Percentiles rank a stretch among this genome's conserved stretches.
Conservation (phyloP, 1,140 invertebrate genomes). For the Aphelinus atriplicis region DNA sequence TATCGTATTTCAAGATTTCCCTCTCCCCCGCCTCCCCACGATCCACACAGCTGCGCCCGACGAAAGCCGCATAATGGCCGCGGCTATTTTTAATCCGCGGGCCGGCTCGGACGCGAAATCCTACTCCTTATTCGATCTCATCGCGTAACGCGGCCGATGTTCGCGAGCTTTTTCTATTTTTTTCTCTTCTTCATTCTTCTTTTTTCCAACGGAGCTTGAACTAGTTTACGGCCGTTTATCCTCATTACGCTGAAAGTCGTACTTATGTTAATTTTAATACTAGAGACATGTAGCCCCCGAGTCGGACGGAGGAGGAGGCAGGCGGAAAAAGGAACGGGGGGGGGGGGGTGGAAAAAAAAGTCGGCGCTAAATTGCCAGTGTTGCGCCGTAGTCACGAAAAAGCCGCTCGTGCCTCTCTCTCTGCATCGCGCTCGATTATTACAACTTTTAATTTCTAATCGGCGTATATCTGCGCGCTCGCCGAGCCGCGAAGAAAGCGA, state of each 20-base stretch:
- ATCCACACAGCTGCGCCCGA: background rate
- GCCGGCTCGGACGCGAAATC: background rate
- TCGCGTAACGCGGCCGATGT: background rate
- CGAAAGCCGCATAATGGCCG: slow-evolving; percentile 4
- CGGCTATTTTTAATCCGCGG: slow-evolving; percentile 10
- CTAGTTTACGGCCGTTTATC: background rate
- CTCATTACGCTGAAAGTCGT: background rate
- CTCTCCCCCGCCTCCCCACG: too few species aligned
- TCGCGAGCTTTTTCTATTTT: background rate
- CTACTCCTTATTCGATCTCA: background rate
- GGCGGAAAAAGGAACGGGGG: too few species aligned
- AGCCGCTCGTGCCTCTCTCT: too few species aligned
- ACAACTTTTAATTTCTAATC: slow-evolving; percentile 27
- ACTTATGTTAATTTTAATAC: slow-evolving; percentile 18
- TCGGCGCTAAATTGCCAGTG: background rate
- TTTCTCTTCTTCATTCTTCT: background rate
- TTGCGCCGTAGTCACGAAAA: background rate
- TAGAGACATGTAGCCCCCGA: background rate
- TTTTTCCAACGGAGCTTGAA: too few species aligned
- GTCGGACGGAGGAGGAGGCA: too few species aligned
- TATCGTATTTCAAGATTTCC: too few species aligned
- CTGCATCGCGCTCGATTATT: slow-evolving; percentile 7
- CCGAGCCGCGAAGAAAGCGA: background rate
- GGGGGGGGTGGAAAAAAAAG: background rate
- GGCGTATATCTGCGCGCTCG: background rate